A percentile compares a stretch with the other conserved stretches of the same genome.
These are phyloP conservation scores for Tinamus major DNA, from an alignment of 2,797 vertebrate genomes.

Conservation along the genomic window DNA sequence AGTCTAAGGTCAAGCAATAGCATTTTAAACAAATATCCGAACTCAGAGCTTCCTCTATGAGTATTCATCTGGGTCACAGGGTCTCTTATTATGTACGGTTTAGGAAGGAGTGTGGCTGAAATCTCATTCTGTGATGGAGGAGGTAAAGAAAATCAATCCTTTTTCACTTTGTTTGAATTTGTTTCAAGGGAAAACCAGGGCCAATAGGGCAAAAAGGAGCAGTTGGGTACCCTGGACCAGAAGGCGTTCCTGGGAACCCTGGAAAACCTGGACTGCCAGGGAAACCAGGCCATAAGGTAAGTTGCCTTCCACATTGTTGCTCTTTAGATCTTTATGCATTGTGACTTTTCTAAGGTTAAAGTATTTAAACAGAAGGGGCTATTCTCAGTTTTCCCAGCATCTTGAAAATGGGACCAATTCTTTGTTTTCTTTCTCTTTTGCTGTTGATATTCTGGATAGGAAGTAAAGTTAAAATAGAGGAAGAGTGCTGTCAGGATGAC, in stretches of 20 bases:
- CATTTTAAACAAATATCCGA: neutral
- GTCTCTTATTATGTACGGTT: neutral
- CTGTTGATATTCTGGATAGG: constrained; percentile 1
- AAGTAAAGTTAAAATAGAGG: neutral
- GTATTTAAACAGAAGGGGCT: neutral
- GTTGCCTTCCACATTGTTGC: constrained; percentile 5
- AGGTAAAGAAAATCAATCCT: neutral
- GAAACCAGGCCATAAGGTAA: constrained; percentile 82
- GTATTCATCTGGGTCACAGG: neutral
- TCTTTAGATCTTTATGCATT: neutral
- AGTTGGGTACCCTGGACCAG: constrained; percentile 85
- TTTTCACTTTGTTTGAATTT: constrained; percentile 21
- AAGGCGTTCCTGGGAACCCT: constrained; percentile 84
- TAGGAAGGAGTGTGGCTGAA: neutral
- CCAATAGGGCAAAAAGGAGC: constrained; percentile 84
- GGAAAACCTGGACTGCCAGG: constrained; percentile 87
- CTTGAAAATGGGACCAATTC: neutral
- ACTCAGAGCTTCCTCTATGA: neutral
- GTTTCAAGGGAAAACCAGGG: constrained; percentile 85
- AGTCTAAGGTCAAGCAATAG: neutral
- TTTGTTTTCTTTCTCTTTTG: constrained; percentile 15
- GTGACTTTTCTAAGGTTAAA: neutral
- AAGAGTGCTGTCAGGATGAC: neutral
- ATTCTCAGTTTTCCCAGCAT: neutral
- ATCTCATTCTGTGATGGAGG: neutral